Evolutionary conservation across 2,888 invertebrate genomes (phyloP).

Genomic region (Bhutanitis thaidina): DNA sequence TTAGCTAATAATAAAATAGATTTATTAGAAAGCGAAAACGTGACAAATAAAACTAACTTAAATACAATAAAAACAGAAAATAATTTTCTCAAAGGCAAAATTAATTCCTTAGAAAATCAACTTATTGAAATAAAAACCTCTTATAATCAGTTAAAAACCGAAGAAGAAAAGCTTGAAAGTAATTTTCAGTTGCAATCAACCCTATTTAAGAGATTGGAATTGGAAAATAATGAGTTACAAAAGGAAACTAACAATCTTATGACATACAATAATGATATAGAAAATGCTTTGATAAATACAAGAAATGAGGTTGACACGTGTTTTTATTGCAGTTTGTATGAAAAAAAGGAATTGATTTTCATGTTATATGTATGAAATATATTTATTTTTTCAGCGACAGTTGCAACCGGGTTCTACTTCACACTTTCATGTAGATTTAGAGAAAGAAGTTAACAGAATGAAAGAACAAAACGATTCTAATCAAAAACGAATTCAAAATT

Average conservation of each 20-base stretch:
- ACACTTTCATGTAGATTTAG: conserved; percentile 32
- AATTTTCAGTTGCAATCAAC: conserved; percentile 37
- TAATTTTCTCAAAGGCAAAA: conserved; percentile 37
- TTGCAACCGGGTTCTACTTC: not conserved
- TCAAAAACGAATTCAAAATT: conserved; percentile 46
- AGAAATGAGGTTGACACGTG: conserved; percentile 46
- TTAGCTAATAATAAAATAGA: conserved; percentile 32
- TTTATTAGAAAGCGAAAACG: conserved; percentile 42
- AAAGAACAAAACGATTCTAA: conserved; percentile 49
- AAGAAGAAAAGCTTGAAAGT: conserved; percentile 46
- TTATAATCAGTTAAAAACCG: conserved; percentile 34
- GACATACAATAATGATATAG: conserved; percentile 47
- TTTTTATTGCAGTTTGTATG: not conserved
- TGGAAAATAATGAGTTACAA: conserved; percentile 44
- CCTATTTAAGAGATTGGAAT: conserved; percentile 37
- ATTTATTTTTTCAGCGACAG: not conserved
- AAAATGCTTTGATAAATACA: conserved; percentile 46
- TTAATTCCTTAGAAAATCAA: conserved; percentile 45
- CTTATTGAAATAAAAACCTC: conserved; percentile 39
- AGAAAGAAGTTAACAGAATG: conserved; percentile 50
- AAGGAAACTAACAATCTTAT: conserved; percentile 42
- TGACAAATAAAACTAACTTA: conserved; percentile 35
- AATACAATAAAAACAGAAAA: conserved; percentile 44
- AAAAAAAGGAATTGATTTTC: not conserved
- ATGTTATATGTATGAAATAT: not conserved